Conservation (phyloP, 2,113 vertebrate genomes). For the Microcebus lehilahytsara region DNA sequence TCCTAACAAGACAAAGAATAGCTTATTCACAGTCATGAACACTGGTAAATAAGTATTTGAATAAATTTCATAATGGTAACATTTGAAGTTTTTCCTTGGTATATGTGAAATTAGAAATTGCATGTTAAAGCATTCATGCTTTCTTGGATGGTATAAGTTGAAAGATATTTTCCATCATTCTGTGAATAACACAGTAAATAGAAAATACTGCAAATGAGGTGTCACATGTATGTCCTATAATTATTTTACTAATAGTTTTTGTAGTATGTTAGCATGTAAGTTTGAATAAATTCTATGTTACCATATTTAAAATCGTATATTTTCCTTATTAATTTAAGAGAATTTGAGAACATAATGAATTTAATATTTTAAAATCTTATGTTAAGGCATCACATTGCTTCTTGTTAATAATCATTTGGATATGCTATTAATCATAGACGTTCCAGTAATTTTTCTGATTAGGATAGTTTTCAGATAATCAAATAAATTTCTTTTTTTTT, state of each 20-base stretch:
- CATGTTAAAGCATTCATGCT: not conserved
- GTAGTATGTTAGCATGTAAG: not conserved
- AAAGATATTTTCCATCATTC: not conserved
- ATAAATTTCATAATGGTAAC: not conserved
- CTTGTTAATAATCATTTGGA: constrained; percentile 40
- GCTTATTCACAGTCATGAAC: not conserved
- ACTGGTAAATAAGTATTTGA: not conserved
- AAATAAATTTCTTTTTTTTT: constrained; percentile 36
- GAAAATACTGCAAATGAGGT: not conserved
- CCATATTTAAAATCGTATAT: not conserved
- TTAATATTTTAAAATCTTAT: constrained; percentile 26
- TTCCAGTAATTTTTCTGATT: constrained; percentile 42
- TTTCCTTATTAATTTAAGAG: not conserved
- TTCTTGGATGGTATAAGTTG: not conserved
- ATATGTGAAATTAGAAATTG: not conserved
- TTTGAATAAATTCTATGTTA: not conserved
- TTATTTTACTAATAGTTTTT: not conserved
- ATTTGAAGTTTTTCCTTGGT: not conserved
- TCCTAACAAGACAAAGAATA: not conserved
- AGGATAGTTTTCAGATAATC: constrained; percentile 36
- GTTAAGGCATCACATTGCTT: not conserved
- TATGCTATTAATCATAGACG: not conserved
- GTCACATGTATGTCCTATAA: not conserved
- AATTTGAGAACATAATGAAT: not conserved
- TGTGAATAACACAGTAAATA: not conserved